A percentile compares a stretch with the other conserved stretches of the same genome.
Conservation (phyloP, 2,888 invertebrate species). For the Nemotelus nigrinus region DNA sequence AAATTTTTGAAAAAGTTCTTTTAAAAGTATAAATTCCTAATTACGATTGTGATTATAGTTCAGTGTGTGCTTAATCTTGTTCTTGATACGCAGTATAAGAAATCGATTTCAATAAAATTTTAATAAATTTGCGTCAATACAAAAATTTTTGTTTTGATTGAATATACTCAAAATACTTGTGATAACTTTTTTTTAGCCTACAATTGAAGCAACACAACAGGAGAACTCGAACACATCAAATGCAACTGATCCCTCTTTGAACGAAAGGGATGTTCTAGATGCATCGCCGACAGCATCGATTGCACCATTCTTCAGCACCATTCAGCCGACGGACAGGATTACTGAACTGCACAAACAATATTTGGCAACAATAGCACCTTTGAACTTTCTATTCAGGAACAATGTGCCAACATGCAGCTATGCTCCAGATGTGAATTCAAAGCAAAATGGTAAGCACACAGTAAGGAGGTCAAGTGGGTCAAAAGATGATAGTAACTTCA, state of each 20-base stretch:
- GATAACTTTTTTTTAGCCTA: slow-evolving; percentile 4
- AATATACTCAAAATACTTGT: not conserved
- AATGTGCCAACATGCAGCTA: slow-evolving; percentile 33
- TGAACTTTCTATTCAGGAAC: slow-evolving; percentile 59
- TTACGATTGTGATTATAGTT: no score
- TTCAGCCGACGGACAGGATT: slow-evolving; percentile 62
- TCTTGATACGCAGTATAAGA: no score
- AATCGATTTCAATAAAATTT: no score
- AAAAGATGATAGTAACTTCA: slow-evolving; percentile 48
- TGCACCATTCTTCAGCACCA: slow-evolving; percentile 2
- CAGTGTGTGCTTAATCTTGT: no score
- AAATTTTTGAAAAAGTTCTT: no score
- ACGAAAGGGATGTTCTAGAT: slow-evolving; percentile 21
- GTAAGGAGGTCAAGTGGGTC: slow-evolving; percentile 27
- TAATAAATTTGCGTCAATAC: not conserved
- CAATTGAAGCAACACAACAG: slow-evolving; percentile 19
- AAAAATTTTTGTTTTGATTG: not conserved
- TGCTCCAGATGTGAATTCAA: slow-evolving; percentile 14
- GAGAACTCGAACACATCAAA: slow-evolving; percentile 25
- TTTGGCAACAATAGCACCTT: slow-evolving; percentile 61
- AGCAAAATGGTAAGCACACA: not conserved
- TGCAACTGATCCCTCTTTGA: slow-evolving; percentile 10
- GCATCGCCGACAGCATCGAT: not conserved
- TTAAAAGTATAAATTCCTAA: no score
- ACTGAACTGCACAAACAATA: slow-evolving; percentile 64